Percentiles rank a stretch among this genome's conserved stretches.
Conservation (phyloP, 2,888 invertebrate genomes). For the Oasisia sp. region DNA sequence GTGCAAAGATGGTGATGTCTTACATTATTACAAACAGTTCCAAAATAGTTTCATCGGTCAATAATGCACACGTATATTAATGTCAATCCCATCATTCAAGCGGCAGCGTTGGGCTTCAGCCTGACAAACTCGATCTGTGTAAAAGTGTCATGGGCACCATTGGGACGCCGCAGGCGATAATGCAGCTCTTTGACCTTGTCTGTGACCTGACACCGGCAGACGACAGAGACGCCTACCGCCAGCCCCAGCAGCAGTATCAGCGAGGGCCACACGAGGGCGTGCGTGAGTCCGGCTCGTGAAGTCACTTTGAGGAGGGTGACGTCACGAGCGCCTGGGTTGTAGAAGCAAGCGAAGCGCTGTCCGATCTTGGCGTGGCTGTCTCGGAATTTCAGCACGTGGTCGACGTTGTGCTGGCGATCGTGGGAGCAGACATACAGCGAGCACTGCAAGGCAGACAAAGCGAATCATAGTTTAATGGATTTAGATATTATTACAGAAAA, state of each 20-base stretch:
- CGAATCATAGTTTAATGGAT: too few relatives aligned
- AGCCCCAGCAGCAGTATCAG: neutral
- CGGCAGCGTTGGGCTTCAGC: neutral
- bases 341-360: neutral
- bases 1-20: too few relatives aligned
- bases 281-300: neutral
- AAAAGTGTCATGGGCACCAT: neutral
- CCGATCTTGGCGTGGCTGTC: neutral
- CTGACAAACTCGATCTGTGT: neutral
- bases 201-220: neutral
- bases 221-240: neutral
- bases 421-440: neutral
- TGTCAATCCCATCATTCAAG: neutral
- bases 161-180: neutral
- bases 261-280: neutral
- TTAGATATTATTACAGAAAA: too few relatives aligned
- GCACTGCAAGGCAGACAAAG: neutral
- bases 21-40: too few relatives aligned
- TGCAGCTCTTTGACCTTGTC: neutral
- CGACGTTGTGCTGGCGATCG: constrained; percentile 10
- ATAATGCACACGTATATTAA: neutral
- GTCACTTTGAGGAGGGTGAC: neutral
- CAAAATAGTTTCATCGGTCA: too few relatives aligned
- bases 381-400: neutral
- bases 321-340: neutral